Evolutionary conservation across 2,113 vertebrate genomes (phyloP), one percentile per base, ranked within the genome.

Genomic region (Lucifuga dentata): DNA sequence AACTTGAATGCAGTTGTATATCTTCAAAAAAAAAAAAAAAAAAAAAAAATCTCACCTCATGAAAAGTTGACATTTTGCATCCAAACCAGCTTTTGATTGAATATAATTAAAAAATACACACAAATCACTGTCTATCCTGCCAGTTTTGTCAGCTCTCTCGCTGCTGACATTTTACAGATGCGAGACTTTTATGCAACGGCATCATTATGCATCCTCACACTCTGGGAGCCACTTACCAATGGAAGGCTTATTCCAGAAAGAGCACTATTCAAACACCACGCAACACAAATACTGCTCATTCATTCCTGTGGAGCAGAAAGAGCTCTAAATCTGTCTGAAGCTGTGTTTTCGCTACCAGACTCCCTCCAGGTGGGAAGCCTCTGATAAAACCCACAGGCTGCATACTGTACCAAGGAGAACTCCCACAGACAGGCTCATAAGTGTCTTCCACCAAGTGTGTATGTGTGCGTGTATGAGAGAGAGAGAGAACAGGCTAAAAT

Each of bases 301-400:
- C 85, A 85, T 87, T 88, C 88, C 88, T 83, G 79, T 2, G 86
- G 80, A 76, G 69, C 81, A 80, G 77, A 72, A 83, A 79, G 75
- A 76, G 73, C 81, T 85, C 81, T 89, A 90, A 89, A 89, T 89
- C 79, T 85, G 85, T 87, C 66, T 86, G 81, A 84, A 87, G 81
- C 80, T 65, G 64, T 74, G 77, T 78, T 86, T 81, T 85, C 65
- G 52, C 81, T 75, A 78, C 78, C 68, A 79, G 76, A 84, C 80
- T 78, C 73, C 70, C 75, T 74, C 82, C 79, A 88, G 86, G 85
- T 87, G 84, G 80, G 85, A 87, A 76, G 81, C 83, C 86, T 86
- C 76, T 86, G 85, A 90, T 84, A 80, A 77, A 88, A 85, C 71
- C 88, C 86, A 86, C 88, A 90, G 85, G 57, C 86, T 75, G 68